A percentile compares a stretch with the other conserved stretches of the same genome.
phyloP scores from a whole-genome alignment of 1,140 invertebrate species.

The Macrobrachium rosenbergii region DNA sequence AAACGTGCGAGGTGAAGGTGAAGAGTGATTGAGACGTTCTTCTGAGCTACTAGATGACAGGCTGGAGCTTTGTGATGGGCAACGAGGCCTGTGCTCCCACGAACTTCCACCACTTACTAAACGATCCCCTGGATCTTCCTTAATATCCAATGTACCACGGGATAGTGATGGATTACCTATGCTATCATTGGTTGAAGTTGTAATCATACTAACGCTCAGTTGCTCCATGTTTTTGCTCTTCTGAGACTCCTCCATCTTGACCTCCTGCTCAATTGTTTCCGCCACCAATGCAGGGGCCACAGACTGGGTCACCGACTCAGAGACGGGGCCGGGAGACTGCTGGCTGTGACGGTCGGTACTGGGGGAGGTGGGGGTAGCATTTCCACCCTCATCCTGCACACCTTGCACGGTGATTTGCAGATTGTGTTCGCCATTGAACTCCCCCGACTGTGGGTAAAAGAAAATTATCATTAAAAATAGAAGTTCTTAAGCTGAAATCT shows the following conservation, averaged over 20 bases:
- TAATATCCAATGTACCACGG: conserved; percentile 35
- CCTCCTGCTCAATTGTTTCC: conserved; percentile 47
- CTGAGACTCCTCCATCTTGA: conserved; percentile 55
- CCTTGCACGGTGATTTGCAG: conserved; percentile 51
- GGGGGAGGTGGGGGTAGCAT: conserved; percentile 53
- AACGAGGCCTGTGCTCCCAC: conserved; percentile 45
- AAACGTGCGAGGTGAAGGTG: conserved; percentile 57
- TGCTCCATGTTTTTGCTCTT: conserved; percentile 60
- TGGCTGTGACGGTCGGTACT: conserved; percentile 37
- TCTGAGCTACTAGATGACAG: conserved; percentile 65
- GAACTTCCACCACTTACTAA: conserved; percentile 9
- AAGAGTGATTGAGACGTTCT: conserved; percentile 55
- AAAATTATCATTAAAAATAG: conserved; percentile 3
- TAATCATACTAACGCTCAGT: conserved; percentile 36
- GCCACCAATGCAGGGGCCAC: conserved; percentile 57
- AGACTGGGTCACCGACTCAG: conserved; percentile 60
- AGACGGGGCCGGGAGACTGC: conserved; percentile 36
- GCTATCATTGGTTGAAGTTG: conserved; percentile 33
- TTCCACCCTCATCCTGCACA: conserved; percentile 57
- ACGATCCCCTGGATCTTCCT: conserved; percentile 29
- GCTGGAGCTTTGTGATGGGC: conserved; percentile 50
- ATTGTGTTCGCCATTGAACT: conserved; percentile 49
- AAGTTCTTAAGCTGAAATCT: background rate
- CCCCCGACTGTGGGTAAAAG: conserved; percentile 21
- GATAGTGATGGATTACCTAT: conserved; percentile 13